phyloP scores from a whole-genome alignment of 2,113 vertebrate genomes.

The Megatriorchis doriae region DNA sequence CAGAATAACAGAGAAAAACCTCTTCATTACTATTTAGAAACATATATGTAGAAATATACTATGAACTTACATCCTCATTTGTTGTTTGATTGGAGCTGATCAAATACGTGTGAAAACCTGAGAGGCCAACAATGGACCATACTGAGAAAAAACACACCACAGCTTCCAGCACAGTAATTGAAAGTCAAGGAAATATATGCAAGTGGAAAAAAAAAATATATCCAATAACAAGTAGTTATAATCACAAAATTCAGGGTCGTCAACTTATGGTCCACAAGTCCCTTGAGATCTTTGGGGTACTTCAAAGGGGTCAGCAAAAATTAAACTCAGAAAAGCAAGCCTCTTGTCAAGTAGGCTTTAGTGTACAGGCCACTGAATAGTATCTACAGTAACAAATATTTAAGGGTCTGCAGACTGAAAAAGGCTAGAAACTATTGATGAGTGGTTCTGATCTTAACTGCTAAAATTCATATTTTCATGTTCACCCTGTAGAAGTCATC shows the following conservation, averaged over 20 bases:
- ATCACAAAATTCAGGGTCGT: neutral
- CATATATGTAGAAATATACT: neutral
- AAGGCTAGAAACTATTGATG: neutral
- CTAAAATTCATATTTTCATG: neutral
- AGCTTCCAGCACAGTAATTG: slow-evolving; percentile 89
- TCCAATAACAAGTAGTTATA: neutral
- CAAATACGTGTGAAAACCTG: slow-evolving; percentile 97
- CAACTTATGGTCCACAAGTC: neutral
- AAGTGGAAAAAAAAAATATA: neutral
- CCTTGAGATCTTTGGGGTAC: neutral
- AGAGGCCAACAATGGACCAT: slow-evolving; percentile 97
- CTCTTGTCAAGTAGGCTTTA: neutral
- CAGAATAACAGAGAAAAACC: neutral
- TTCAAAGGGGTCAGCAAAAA: neutral
- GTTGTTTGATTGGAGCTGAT: slow-evolving; percentile 99
- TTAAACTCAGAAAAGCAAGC: neutral
- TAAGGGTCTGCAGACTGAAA: neutral
- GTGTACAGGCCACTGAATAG: neutral
- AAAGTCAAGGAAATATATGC: slow-evolving; percentile 80
- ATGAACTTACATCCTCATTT: slow-evolving; percentile 93
- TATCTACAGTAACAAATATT: neutral
- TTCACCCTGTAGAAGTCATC: neutral
- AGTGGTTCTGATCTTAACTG: neutral
- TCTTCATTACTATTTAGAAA: neutral
- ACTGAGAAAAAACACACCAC: slow-evolving; percentile 99